Evolutionary conservation across 2,797 vertebrate genomes (phyloP), one percentile per base, ranked within the genome.

Genomic region (Sciurus carolinensis): DNA sequence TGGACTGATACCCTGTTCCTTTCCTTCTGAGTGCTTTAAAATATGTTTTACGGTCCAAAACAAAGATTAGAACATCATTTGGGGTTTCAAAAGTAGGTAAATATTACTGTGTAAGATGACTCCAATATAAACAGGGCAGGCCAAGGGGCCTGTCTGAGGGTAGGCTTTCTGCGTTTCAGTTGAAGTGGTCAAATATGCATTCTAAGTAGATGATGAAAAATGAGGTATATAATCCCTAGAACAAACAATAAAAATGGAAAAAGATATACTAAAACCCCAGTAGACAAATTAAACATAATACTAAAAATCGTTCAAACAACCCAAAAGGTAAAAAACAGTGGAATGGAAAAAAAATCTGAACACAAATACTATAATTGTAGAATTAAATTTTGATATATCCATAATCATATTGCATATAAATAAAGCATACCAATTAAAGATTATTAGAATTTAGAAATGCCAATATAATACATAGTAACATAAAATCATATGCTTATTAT

Each of bases 121-220:
- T 69, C n/a, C 5, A 62, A 15, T 10, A 62, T 86, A 57, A 86
- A 64, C 22, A 8, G 13, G 50, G n/a, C 26, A 62, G 39, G 15
- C n/a, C 57, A 69, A 82, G 11, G 73, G 36, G 79, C 17, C 14
- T 50, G 24, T 67, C 14, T 42, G 64, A 93, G 33, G 72, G 12
- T 83, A 12, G 72, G 50, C 30, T 57, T 75, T 44, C 71, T 90
- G 83, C n/a, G 54, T 94, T 94, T 80, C 44, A 57, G 12, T 80
- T 90, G n/a, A 87, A 28, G 12, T 28, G 54, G 42, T 81, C 57
- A 73, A 77, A 80, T 89, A 26, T 2, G 64, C 50, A 47, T 94
- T 95, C 9, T 87, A 90, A 89, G 20, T 73, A 83, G 66, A 71
- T 44, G 83, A 50, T 89, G 83, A 80, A 90, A 91, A 94, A 47